Percentiles rank a stretch among this genome's conserved stretches.
Evolutionary conservation across 2,113 vertebrate genomes (phyloP).

Genomic region (Elanus axillaris): DNA sequence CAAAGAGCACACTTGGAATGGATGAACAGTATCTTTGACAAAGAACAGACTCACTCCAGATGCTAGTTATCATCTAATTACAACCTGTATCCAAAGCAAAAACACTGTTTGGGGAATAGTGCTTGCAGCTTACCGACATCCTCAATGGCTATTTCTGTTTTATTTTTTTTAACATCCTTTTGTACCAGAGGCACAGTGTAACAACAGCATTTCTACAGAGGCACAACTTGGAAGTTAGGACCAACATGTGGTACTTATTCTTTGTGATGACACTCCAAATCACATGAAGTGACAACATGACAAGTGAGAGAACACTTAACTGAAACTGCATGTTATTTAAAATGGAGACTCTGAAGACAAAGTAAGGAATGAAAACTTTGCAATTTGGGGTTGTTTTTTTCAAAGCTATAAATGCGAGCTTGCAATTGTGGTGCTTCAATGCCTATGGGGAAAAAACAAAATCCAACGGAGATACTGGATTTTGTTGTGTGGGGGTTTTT

Average conservation of each 20-base stretch:
- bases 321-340: neutral
- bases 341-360: neutral
- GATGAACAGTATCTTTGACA: neutral
- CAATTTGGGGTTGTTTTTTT: neutral
- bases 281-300: neutral
- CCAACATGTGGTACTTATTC: neutral
- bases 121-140: neutral
- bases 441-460: neutral
- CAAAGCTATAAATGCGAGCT: neutral
- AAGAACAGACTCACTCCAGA: neutral
- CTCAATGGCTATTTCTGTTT: neutral
- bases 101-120: neutral
- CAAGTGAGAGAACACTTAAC: neutral
- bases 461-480: neutral
- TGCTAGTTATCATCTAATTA: neutral
- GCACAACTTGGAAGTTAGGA: neutral
- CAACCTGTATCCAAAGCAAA: neutral
- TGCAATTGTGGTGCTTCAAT: neutral
- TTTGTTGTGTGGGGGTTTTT: too few relatives aligned
- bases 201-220: neutral
- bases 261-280: neutral
- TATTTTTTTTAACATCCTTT: neutral
- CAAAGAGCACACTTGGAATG: neutral
- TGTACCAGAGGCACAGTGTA: neutral
- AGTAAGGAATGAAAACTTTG: neutral